Conservation (phyloP, 2,113 vertebrate genomes). For the Saimiri boliviensis region DNA sequence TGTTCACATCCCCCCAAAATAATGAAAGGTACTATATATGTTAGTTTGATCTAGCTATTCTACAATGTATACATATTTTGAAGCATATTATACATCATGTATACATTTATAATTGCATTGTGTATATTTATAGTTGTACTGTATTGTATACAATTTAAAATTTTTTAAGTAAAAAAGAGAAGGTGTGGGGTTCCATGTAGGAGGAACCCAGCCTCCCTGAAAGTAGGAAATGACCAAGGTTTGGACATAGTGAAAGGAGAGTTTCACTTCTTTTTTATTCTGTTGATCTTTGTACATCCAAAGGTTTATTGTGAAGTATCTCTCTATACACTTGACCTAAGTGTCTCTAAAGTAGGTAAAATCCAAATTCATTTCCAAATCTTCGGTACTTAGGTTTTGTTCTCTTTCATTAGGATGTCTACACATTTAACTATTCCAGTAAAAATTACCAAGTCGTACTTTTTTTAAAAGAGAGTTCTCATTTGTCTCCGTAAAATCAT, state of each 20-base stretch:
- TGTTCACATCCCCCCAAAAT: background rate
- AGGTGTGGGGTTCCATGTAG: no score
- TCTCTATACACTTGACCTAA: background rate
- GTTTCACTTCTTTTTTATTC: background rate
- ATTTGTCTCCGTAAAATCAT: background rate
- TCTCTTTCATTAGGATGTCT: background rate
- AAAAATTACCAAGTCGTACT: background rate
- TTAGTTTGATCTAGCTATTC: background rate
- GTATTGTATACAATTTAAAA: background rate
- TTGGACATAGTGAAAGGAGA: background rate
- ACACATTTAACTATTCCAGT: background rate
- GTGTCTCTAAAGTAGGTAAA: background rate
- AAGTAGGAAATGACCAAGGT: no score
- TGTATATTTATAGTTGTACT: no score
- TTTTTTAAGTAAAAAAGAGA: background rate
- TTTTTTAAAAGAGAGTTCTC: background rate
- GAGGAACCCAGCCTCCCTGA: no score
- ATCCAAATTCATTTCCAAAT: no score
- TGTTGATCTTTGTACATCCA: background rate
- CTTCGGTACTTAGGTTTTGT: background rate
- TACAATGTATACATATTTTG: background rate
- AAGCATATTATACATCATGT: background rate
- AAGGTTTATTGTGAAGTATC: background rate
- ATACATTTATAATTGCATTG: background rate
- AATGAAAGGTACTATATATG: background rate